A percentile compares a stretch with the other conserved stretches of the same genome.
phyloP scores from a whole-genome alignment of 2,888 invertebrate genomes.

The Cantharis rufa region DNA sequence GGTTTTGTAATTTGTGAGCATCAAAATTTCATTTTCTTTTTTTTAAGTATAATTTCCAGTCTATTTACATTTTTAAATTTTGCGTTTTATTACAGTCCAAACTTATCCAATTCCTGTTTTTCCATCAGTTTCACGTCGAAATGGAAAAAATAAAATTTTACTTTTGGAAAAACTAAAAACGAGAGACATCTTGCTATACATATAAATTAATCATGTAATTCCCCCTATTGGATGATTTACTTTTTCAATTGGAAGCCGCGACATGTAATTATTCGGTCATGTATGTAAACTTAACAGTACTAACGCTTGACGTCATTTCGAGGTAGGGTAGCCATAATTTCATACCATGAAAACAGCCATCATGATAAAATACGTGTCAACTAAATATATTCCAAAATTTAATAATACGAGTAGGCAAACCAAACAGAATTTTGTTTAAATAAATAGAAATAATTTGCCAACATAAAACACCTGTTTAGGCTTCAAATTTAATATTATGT shows the following conservation, averaged over 20 bases:
- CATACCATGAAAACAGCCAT: slow-evolving; percentile 1
- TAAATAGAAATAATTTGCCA: background rate
- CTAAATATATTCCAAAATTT: background rate
- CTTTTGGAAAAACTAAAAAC: background rate
- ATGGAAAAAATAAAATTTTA: background rate
- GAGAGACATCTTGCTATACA: background rate
- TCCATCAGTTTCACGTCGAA: background rate
- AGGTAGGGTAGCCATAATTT: slow-evolving; percentile 7
- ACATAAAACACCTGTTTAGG: no score
- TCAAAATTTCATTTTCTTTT: background rate
- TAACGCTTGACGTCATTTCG: slow-evolving; percentile 7
- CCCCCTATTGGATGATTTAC: slow-evolving; percentile 16
- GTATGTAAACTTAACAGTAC: slow-evolving; percentile 7
- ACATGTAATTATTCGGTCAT: slow-evolving; percentile 14
- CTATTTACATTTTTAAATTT: background rate
- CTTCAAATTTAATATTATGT: no score
- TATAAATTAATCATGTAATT: slow-evolving; percentile 6
- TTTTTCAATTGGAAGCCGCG: slow-evolving; percentile 15
- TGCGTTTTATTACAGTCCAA: background rate
- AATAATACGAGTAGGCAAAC: background rate
- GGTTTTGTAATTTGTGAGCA: background rate
- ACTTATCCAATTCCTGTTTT: background rate
- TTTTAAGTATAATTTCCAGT: background rate
- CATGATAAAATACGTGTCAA: slow-evolving; percentile 3
- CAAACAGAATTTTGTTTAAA: background rate